Conservation (phyloP, 2,888 invertebrate species). For the Synanthedon myopaeformis region DNA sequence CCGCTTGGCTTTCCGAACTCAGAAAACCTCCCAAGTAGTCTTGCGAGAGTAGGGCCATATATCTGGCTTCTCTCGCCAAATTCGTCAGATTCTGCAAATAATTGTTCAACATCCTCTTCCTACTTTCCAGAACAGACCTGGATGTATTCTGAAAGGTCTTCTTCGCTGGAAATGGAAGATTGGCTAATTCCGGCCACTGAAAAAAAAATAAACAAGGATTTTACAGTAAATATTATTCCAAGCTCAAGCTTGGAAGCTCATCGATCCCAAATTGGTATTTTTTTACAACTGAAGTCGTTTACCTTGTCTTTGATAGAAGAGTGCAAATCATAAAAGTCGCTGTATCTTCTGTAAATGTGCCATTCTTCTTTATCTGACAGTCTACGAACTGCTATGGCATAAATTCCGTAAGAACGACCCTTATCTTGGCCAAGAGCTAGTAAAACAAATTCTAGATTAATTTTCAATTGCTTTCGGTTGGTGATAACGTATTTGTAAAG, state of each 20-base stretch:
- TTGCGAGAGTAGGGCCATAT: slow-evolving; percentile 43
- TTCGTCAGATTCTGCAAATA: slow-evolving; percentile 78
- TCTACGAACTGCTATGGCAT: slow-evolving; percentile 84
- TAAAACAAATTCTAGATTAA: too few relatives aligned
- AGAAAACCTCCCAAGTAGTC: slow-evolving; percentile 60
- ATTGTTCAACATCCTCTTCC: slow-evolving; percentile 83
- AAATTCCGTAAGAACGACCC: slow-evolving; percentile 89
- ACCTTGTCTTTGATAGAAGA: slow-evolving; percentile 82
- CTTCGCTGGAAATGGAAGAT: slow-evolving; percentile 89
- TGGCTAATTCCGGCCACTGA: slow-evolving; percentile 82
- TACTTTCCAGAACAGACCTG: slow-evolving; percentile 82
- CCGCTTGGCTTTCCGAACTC: slow-evolving; percentile 54
- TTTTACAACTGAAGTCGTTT: slow-evolving; percentile 4
- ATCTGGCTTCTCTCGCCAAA: slow-evolving; percentile 45
- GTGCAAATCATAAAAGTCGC: slow-evolving; percentile 93
- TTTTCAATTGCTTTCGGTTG: neutral
- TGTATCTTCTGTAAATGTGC: slow-evolving; percentile 93
- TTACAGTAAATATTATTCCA: too few relatives aligned
- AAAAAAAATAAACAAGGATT: slow-evolving; percentile 13
- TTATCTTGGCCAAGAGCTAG: slow-evolving; percentile 83
- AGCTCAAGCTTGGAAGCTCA: neutral
- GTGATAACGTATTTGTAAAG: slow-evolving; percentile 1
- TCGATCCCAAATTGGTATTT: neutral
- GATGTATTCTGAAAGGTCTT: slow-evolving; percentile 95
- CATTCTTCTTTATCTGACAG: slow-evolving; percentile 80